Evolutionary conservation across 1,140 invertebrate genomes (phyloP).

Genomic region (Hirudo medicinalis): DNA sequence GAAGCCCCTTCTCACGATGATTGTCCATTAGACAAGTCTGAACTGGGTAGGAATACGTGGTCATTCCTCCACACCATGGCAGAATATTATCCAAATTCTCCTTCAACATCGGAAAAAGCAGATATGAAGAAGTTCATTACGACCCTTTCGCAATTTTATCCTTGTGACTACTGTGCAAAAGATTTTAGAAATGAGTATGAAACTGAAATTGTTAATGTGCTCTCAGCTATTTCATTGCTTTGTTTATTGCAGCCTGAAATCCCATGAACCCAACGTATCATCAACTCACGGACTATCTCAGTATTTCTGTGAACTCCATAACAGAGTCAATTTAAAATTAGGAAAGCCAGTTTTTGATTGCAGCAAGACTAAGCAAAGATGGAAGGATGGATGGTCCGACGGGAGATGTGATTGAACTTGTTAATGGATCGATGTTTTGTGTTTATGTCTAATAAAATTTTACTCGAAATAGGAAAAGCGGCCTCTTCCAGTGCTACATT

Average conservation of each 20-base stretch:
- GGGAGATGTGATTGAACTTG: slow-evolving; percentile 71
- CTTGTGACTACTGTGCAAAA: slow-evolving; percentile 77
- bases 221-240: slow-evolving; percentile 42
- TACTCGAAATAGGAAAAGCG: too few relatives aligned
- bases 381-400: slow-evolving; percentile 86
- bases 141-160: slow-evolving; percentile 79
- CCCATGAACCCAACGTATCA: slow-evolving; percentile 57
- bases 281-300: slow-evolving; percentile 59
- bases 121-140: slow-evolving; percentile 71
- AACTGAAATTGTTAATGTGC: slow-evolving; percentile 56
- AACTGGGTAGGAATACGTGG: slow-evolving; percentile 57
- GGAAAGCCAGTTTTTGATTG: slow-evolving; percentile 89
- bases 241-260: slow-evolving; percentile 53
- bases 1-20: slow-evolving; percentile 20
- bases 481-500: too few relatives aligned
- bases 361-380: slow-evolving; percentile 72
- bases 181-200: slow-evolving; percentile 60
- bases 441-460: too few relatives aligned
- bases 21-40: slow-evolving; percentile 39
- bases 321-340: slow-evolving; percentile 77
- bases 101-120: slow-evolving; percentile 53
- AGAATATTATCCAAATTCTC: slow-evolving; percentile 78
- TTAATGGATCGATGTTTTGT: too few relatives aligned
- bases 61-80: slow-evolving; percentile 89
- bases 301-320: slow-evolving; percentile 89